Evolutionary conservation across 2,113 vertebrate genomes (phyloP), one percentile per base, ranked within the genome.

Genomic region (Dromaius novaehollandiae): DNA sequence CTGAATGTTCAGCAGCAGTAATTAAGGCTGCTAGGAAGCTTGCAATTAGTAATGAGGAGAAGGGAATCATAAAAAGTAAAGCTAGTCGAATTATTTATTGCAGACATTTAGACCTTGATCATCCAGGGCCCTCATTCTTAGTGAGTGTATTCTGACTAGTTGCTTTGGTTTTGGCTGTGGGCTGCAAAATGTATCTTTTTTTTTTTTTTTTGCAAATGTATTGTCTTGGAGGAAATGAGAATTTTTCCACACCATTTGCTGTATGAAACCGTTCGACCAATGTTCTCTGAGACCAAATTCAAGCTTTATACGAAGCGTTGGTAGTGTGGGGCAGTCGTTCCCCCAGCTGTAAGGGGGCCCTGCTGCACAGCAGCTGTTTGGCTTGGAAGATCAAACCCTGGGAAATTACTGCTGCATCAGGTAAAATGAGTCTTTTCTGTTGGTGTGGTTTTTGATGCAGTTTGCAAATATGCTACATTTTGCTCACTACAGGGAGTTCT

Each of bases 21-120:
- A 96, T 89, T 95, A 91, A 87, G 82, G 42, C 56, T 93, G 74
- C 90, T 83, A 88, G 85, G 69, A 82, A 82, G 73, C 46, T 88
- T 68, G 46, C 34, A 93, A 88, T 82, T 89, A 90, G 73, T 78
- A 74, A 64, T 22, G 21, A 73, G 76, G 55, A 90, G 50, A 92
- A 36, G 50, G n/a, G 46, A 81, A 64, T 86, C 56, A 42, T 85
- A 88, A 89, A 88, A 88, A 71, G 42, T 17, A 68, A 70, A 92
- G 64, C 51, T 88, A 14, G 42, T 69, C 32, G 38, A 36, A 77
- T 68, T 51, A 88, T 69, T 82, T 64, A 89, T 69, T 76, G 50
- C 70, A 76, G 86, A 13, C 3, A 0, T 78, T 94, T 77, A 82
- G 88, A 58, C 7, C 40, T 30, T 36, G 88, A 44, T 71, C 16